Base-by-base conservation (phyloP, 2,113 vertebrate genomes). In the Ageneiosus marmoratus region DNA sequence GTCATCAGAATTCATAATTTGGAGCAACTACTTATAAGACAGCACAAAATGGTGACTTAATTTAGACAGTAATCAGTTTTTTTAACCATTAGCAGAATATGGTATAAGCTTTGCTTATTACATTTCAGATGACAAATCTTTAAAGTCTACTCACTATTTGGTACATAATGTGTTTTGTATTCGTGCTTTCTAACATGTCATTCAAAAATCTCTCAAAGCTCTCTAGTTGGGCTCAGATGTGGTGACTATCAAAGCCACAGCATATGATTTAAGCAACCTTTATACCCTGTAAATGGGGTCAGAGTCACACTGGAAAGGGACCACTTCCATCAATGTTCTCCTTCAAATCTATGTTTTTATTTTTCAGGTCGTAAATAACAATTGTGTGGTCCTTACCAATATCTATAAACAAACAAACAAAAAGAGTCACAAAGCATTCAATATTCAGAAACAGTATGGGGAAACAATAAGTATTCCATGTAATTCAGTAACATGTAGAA, bases 21-120 rank as follows among this genome's bases (percentile, higher is more conserved):
- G 46, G 27, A 63, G 83, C 77, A 77, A 76, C 51, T 60, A 74
- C 83, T 80, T 85, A 63, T 83, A 80, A 82, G 84, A 62, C 72
- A 51, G 82, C 80, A 80, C 69, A 82, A 74, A 79, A 85, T 86
- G 82, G 80, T 63, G 63, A 81, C 84, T 83, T 87, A 88, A 90
- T 89, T 85, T 85, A 84, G 81, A 84, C 78, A 76, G 77, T 80
- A 67, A 81, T 87, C 79, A 79, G 77, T 51, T 20, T 10, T 74
- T 16, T 75, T 85, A 41, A n/a, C 63, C 63, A 84, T 88, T 87
- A 79, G 84, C 77, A 85, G 74, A 87, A 83, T 48, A 65, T 73
- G 51, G 58, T 58, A 22, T 22, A 41, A 5, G 3, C 20, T 69
- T 34, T 65, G 15, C 16, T 24, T 41, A 12, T 18, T 69, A 69